Evolutionary conservation across 2,113 vertebrate genomes (phyloP).

Genomic region (Peromyscus leucopus): DNA sequence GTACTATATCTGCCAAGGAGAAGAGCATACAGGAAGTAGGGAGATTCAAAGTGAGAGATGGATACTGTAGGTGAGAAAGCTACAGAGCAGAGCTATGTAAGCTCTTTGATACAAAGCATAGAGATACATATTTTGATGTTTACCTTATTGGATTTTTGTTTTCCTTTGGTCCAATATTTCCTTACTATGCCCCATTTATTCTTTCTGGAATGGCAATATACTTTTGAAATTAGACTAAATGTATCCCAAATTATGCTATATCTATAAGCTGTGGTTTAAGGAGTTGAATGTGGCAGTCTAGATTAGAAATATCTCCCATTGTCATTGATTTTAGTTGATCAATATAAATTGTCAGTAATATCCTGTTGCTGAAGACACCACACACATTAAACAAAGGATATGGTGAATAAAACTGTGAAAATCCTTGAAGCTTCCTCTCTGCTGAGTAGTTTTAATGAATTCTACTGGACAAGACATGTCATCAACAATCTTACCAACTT

Average conservation of each 20-base stretch:
- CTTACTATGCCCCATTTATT: not conserved
- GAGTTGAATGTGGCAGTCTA: not conserved
- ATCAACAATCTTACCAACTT: not conserved
- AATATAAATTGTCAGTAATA: not conserved
- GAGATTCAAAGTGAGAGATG: not conserved
- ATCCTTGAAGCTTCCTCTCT: too few relatives aligned
- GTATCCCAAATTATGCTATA: not conserved
- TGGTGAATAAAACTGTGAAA: not conserved
- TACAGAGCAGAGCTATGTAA: not conserved
- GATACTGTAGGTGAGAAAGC: not conserved
- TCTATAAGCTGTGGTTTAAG: not conserved
- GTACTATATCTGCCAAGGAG: not conserved
- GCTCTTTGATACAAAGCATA: not conserved
- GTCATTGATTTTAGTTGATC: not conserved
- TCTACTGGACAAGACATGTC: not conserved
- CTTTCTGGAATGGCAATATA: not conserved
- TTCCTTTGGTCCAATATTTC: not conserved
- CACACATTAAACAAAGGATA: not conserved
- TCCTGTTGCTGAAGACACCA: not conserved
- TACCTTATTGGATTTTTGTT: not conserved
- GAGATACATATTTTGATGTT: not conserved
- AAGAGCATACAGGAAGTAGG: not conserved
- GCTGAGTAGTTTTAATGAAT: not conserved
- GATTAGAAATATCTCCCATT: not conserved
- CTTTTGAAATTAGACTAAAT: not conserved